Evolutionary conservation across 2,113 vertebrate genomes (phyloP).

Genomic region (Corythoichthys intestinalis): DNA sequence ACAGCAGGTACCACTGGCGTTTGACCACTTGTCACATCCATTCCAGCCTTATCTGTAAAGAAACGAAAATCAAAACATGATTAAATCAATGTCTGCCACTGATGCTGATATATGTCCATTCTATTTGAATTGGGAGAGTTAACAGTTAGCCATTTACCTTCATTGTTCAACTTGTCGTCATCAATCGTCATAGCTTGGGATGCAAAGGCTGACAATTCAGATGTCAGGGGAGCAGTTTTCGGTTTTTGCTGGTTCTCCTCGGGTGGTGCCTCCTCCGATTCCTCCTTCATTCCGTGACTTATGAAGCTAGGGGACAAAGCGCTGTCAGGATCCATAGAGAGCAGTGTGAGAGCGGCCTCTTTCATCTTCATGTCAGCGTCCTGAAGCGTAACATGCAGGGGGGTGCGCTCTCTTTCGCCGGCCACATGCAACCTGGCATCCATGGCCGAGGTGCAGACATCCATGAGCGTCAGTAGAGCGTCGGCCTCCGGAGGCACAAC

Average conservation of each 20-base stretch:
- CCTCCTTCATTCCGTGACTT: slow-evolving; percentile 11
- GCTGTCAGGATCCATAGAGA: slow-evolving; percentile 76
- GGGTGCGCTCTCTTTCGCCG: background rate
- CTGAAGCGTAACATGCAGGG: slow-evolving; percentile 38
- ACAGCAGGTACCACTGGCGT: background rate
- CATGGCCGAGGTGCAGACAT: slow-evolving; percentile 57
- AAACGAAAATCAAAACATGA: background rate
- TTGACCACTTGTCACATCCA: background rate
- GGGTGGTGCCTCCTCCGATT: background rate
- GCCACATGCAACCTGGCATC: slow-evolving; percentile 41
- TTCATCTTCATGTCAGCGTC: slow-evolving; percentile 76
- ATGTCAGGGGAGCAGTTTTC: background rate
- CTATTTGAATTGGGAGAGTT: no score
- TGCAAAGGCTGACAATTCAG: slow-evolving; percentile 4
- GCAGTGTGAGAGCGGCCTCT: slow-evolving; percentile 74
- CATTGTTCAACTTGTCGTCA: slow-evolving; percentile 3
- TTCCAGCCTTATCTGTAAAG: slow-evolving; percentile 29
- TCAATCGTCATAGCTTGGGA: background rate
- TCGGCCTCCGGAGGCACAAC: slow-evolving; percentile 59
- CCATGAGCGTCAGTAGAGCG: slow-evolving; percentile 71
- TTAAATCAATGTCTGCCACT: background rate
- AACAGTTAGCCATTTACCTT: slow-evolving; percentile 34
- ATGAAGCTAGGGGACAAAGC: slow-evolving; percentile 39
- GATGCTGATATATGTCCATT: no score
- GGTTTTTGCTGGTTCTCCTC: background rate